Evolutionary conservation across 2,113 vertebrate species (phyloP).

Genomic region (Sinocyclocheilus anshuiensis): DNA sequence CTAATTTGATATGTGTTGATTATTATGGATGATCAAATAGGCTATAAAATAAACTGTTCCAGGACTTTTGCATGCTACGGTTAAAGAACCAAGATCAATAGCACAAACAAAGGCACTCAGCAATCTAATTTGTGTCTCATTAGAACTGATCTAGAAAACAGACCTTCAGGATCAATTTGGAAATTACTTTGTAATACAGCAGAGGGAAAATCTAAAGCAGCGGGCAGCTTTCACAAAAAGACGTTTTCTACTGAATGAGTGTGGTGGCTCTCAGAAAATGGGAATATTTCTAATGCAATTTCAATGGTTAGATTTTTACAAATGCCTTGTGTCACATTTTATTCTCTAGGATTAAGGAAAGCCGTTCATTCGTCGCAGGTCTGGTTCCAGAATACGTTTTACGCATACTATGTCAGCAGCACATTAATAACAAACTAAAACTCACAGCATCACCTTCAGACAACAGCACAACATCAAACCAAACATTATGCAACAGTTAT

Average conservation of each 20-base stretch:
- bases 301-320: background rate
- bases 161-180: background rate
- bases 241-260: background rate
- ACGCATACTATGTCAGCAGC: conserved; percentile 28
- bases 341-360: background rate
- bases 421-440: conserved; percentile 37
- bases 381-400: background rate
- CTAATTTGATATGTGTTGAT: background rate
- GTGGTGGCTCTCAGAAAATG: background rate
- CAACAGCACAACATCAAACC: conserved; percentile 24
- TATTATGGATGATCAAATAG: background rate
- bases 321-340: background rate
- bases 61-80: conserved; percentile 29
- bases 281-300: background rate
- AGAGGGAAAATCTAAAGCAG: background rate
- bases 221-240: background rate
- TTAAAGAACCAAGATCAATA: conserved; percentile 23
- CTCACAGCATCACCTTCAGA: conserved; percentile 23
- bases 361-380: background rate
- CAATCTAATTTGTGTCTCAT: conserved; percentile 27
- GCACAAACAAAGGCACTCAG: conserved; percentile 56
- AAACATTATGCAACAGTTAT: background rate
- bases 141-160: background rate
- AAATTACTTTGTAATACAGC: background rate
- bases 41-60: conserved; percentile 6